Percentiles rank a stretch among this genome's conserved stretches.
Evolutionary conservation across 2,113 vertebrate species (phyloP).

Genomic region (Nyctereutes procyonoides): DNA sequence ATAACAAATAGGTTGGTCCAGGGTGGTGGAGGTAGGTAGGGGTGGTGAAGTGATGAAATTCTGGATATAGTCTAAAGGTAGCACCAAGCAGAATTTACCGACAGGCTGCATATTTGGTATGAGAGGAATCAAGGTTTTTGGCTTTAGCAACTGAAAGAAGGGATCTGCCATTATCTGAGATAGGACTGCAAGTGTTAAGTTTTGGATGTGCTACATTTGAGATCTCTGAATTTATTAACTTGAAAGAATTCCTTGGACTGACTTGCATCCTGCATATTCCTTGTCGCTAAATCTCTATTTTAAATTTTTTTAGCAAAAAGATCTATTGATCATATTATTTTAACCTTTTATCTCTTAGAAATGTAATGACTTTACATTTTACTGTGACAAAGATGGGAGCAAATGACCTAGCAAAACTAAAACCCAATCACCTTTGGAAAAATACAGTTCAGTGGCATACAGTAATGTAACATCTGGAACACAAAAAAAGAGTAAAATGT

Average conservation of each 20-base stretch:
- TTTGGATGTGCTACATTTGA: neutral
- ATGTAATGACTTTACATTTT: constrained; percentile 60
- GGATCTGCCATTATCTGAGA: neutral
- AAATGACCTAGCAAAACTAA: constrained; percentile 76
- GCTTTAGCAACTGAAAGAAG: neutral
- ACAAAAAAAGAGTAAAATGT: constrained; percentile 52
- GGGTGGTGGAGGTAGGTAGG: neutral
- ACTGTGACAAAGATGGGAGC: neutral
- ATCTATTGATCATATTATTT: constrained; percentile 67
- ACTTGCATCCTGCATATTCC: constrained; percentile 79
- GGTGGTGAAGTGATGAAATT: neutral
- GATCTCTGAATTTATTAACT: neutral
- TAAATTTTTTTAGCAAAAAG: constrained; percentile 67
- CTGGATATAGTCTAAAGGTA: neutral
- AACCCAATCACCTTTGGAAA: constrained; percentile 68
- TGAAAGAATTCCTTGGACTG: constrained; percentile 40
- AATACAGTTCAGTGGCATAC: constrained; percentile 46
- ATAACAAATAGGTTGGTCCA: neutral
- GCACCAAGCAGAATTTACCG: neutral
- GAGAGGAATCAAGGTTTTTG: neutral
- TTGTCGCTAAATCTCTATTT: constrained; percentile 64
- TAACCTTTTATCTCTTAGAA: constrained; percentile 70
- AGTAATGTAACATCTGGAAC: constrained; percentile 57
- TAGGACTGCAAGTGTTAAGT: neutral
- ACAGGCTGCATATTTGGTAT: neutral